Base-by-base conservation (phyloP, 2,797 vertebrate genomes). In the Rhinatrema bivittatum region DNA sequence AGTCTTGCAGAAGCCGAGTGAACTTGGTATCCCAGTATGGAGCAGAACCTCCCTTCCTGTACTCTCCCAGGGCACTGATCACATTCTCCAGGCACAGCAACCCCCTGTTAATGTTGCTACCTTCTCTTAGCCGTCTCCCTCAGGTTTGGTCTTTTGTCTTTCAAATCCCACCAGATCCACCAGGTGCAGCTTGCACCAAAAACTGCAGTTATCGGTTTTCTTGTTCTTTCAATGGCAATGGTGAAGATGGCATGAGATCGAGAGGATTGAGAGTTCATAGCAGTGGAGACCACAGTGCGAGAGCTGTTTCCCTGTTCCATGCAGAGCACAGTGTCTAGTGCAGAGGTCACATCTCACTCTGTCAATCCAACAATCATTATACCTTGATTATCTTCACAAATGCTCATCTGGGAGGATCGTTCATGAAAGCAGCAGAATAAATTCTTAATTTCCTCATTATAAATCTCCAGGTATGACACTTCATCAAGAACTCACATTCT, bases 221-320 rank as follows among this genome's bases (percentile, higher is more conserved):
- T 74, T 82, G 34, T 79, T 88, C 58, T 97, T 16, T 97, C 91
- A 40, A 99, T 61, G n/a, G 79, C 86, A 53, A 99, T 78, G 7
- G 94, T 99, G 65, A 98, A 99, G 67, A 99, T 98, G 11, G 95
- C 94, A 9, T 98, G 95, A 2, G 95, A 98, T 1, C 95, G 86
- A 0, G 95, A 98, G 0, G 94, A 97, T 27, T 92, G 88, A 0
- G 94, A 91, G 2, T 99, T 98, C 95, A 99, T 98, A 1, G 94
- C 95, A 0, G 95, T 99, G 45, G 93, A 91, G 12, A 85, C 95
- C 35, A 98, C 94, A 0, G 93, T 97, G 30, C 95, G 87, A 21
- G 58, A 78, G 3, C 83, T 86, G 60, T 99, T 99, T 4, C 95
- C 95, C 11, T 88, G 69, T 62, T 98, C 94, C 43, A 99, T 69